Base-by-base conservation (phyloP, 1,140 invertebrate species). In the Formica exsecta region DNA sequence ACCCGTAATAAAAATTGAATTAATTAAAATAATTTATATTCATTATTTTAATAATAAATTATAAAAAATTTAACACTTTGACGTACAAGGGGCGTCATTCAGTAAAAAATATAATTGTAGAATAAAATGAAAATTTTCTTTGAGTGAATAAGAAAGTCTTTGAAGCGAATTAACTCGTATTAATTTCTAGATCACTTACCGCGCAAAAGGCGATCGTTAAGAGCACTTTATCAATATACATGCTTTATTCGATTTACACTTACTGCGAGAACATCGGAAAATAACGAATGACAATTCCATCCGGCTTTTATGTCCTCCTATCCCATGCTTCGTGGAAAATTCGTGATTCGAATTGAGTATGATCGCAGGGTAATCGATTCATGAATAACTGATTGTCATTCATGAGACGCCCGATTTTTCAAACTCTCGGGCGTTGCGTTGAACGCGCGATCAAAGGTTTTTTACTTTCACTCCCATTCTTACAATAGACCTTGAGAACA, bases 391-490 rank as follows among this genome's bases (percentile, higher is more conserved):
- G 13, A 90, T 90, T 90, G 54, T 90, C 19, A 90, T 88, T 90
- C 86, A 19, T 51, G 9, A n/a, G 4, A 71, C 38, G 51, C 25
- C 19, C 48, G 13, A 61, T 59, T 83, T 79, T 87, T 87, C 76
- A 64, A 87, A 90, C 73, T 25, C 38, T 75, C 71, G 71, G 54
- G 83, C 66, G 51, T 75, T 4, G 48, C 36, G 32, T 71, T 66
- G 13, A 13, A 6, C 44, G n/a, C 29, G 54, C 16, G 11, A 51
- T 75, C 68, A 22, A 11, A 36, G 16, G 11, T 64, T 90, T 85
- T 83, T 86, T 79, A 90, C 89, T 91, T 91, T 91, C 89, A 91
- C 90, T 86, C 32, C n/a, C 7, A 7, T 13, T 41, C n/a, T 90
- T 90, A 48, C 89, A 74, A 70, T 89, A 89, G 70, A 51, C 16